A percentile compares a stretch with the other conserved stretches of the same genome.
Conservation (phyloP, 1,140 invertebrate species). For the Leptopilina boulardi region DNA sequence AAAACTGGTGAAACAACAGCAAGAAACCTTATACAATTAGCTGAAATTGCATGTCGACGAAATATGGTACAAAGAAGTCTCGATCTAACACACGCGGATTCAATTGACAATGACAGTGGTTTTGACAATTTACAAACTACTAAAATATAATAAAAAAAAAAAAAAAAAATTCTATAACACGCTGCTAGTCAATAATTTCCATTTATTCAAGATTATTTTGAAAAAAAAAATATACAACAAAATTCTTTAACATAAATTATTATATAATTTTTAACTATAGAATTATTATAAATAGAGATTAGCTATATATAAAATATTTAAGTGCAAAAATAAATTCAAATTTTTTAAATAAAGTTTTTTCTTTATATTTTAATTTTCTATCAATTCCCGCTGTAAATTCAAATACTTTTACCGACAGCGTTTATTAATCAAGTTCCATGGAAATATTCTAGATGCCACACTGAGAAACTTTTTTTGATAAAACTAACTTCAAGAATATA, state of each 20-base stretch:
- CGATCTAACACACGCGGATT: slow-evolving; percentile 27
- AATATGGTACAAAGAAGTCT: slow-evolving; percentile 39
- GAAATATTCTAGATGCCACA: neutral
- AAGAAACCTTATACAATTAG: slow-evolving; percentile 57
- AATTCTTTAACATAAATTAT: too few relatives aligned
- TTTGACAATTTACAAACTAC: neutral
- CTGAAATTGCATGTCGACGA: slow-evolving; percentile 34
- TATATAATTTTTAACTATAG: too few relatives aligned
- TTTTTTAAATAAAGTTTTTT: too few relatives aligned
- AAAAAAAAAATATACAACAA: too few relatives aligned
- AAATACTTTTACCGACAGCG: neutral
- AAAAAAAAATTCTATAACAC: neutral
- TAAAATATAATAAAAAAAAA: neutral
- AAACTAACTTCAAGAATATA: too few relatives aligned
- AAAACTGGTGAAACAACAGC: slow-evolving; percentile 76
- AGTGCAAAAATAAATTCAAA: too few relatives aligned
- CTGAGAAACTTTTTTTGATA: too few relatives aligned
- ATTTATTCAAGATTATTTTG: too few relatives aligned
- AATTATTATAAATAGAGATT: too few relatives aligned
- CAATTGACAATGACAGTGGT: slow-evolving; percentile 1
- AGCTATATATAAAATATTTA: too few relatives aligned
- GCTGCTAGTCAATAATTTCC: neutral
- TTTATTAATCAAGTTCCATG: neutral
- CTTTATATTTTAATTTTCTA: too few relatives aligned
- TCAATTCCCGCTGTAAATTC: too few relatives aligned